Percentiles rank a stretch among this genome's conserved stretches.
Evolutionary conservation across 2,797 vertebrate genomes (phyloP).

Genomic region (Chanos chanos): DNA sequence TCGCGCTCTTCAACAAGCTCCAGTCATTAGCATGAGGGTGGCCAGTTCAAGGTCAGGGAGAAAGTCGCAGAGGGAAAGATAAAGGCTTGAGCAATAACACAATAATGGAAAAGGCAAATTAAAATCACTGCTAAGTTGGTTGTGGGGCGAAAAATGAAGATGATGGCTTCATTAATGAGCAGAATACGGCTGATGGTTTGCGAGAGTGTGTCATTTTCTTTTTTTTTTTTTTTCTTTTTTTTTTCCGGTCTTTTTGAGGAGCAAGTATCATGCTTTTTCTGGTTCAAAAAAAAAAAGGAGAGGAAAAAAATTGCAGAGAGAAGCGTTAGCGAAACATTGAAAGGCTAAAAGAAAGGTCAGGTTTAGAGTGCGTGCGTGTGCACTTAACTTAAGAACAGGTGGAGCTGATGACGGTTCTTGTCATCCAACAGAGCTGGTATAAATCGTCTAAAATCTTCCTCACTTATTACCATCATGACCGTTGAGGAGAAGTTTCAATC

Average conservation of each 20-base stretch:
- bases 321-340: slow-evolving; percentile 4
- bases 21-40: slow-evolving; percentile 75
- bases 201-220: slow-evolving; percentile 48
- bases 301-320: slow-evolving; percentile 14
- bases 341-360: slow-evolving; percentile 21
- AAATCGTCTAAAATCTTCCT: slow-evolving; percentile 41
- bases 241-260: slow-evolving; percentile 35
- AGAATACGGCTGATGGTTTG: slow-evolving; percentile 68
- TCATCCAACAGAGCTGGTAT: slow-evolving; percentile 33
- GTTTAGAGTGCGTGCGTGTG: slow-evolving; percentile 23
- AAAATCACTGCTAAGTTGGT: slow-evolving; percentile 64
- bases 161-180: slow-evolving; percentile 71
- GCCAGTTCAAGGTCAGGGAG: slow-evolving; percentile 79
- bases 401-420: slow-evolving; percentile 17
- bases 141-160: slow-evolving; percentile 62
- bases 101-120: slow-evolving; percentile 76
- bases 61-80: slow-evolving; percentile 70
- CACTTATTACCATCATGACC: slow-evolving; percentile 43
- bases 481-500: slow-evolving; percentile 16
- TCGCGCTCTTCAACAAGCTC: slow-evolving; percentile 72
- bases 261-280: slow-evolving; percentile 28
- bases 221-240: slow-evolving; percentile 17
- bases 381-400: slow-evolving; percentile 21
- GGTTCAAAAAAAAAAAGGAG: background rate
- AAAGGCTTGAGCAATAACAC: slow-evolving; percentile 68